These are phyloP conservation scores for Hemichromis elongatus DNA, from an alignment of 2,113 vertebrate genomes.

Conservation along the genomic window DNA sequence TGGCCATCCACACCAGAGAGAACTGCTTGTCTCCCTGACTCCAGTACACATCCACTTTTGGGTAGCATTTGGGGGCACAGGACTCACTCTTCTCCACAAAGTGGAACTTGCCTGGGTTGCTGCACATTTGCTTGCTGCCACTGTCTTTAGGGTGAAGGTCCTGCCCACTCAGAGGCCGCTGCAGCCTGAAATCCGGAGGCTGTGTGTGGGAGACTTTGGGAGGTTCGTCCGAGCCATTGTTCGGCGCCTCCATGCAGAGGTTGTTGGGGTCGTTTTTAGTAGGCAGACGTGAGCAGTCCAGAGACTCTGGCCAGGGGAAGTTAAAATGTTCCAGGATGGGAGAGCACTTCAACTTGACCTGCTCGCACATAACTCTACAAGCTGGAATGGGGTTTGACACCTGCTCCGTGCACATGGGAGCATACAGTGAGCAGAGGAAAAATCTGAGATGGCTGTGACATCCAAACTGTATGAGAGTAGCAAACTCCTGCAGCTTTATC, in stretches of 20 bases:
- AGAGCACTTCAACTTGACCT: slow-evolving; percentile 89
- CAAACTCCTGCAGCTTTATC: slow-evolving; percentile 89
- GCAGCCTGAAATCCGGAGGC: slow-evolving; percentile 84
- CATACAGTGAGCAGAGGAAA: slow-evolving; percentile 93
- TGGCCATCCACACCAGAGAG: slow-evolving; percentile 88
- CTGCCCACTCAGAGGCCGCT: slow-evolving; percentile 77
- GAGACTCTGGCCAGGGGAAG: slow-evolving; percentile 91
- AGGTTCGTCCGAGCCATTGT: slow-evolving; percentile 86
- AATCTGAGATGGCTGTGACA: slow-evolving; percentile 92
- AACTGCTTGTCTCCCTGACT: slow-evolving; percentile 91
- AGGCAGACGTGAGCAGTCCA: slow-evolving; percentile 90
- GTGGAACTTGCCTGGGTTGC: slow-evolving; percentile 93
- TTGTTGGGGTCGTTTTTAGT: slow-evolving; percentile 96
- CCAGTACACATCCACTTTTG: slow-evolving; percentile 96
- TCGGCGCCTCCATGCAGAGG: slow-evolving; percentile 97
- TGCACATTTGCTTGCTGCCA: slow-evolving; percentile 72
- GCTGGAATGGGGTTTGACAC: slow-evolving; percentile 96
- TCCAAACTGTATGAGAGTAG: slow-evolving; percentile 85
- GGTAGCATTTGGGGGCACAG: slow-evolving; percentile 89
- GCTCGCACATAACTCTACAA: slow-evolving; percentile 95
- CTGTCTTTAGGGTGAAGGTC: slow-evolving; percentile 78
- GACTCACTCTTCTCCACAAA: slow-evolving; percentile 91
- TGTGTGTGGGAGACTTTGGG: slow-evolving; percentile 83
- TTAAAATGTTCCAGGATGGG: slow-evolving; percentile 94
- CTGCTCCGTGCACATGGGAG: slow-evolving; percentile 98